Conservation (phyloP, 2,113 vertebrate species). For the Numida meleagris region DNA sequence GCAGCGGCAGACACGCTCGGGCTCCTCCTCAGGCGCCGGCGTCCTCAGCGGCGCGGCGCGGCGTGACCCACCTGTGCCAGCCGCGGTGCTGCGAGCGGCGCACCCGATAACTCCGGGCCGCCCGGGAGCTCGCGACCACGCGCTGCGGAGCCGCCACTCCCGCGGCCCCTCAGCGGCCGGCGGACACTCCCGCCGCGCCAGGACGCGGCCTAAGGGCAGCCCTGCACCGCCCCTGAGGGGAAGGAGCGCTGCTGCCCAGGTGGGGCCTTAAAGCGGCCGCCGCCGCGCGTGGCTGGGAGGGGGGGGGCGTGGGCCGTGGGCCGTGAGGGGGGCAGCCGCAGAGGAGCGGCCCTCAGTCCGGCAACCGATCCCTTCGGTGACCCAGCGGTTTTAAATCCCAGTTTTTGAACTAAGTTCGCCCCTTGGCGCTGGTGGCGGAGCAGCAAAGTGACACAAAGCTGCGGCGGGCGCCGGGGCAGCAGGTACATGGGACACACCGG, state of each 20-base stretch:
- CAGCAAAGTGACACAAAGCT: conserved; percentile 3
- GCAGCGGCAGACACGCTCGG: too few relatives aligned
- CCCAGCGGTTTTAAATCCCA: not conserved
- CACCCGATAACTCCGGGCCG: too few relatives aligned
- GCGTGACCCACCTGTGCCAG: too few relatives aligned
- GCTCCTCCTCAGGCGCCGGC: too few relatives aligned
- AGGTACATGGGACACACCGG: not conserved
- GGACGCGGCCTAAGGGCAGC: too few relatives aligned
- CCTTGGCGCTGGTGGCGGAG: not conserved
- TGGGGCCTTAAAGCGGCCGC: not conserved
- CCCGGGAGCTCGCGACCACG: too few relatives aligned
- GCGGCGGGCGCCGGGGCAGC: conserved; percentile 17
- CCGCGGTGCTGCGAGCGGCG: too few relatives aligned
- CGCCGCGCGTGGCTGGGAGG: not conserved
- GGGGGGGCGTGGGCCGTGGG: not conserved
- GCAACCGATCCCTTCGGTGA: not conserved
- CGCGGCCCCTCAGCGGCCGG: too few relatives aligned
- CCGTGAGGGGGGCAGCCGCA: not conserved
- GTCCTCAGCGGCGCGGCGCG: too few relatives aligned
- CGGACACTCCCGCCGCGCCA: too few relatives aligned
- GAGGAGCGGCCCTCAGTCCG: too few relatives aligned
- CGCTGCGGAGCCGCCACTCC: too few relatives aligned
- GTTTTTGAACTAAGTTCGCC: not conserved
- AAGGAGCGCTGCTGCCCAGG: not conserved
- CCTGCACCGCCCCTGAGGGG: not conserved